Evolutionary conservation across 2,113 vertebrate species (phyloP), one percentile per base, ranked within the genome.

Genomic region (Nipponia nippon): DNA sequence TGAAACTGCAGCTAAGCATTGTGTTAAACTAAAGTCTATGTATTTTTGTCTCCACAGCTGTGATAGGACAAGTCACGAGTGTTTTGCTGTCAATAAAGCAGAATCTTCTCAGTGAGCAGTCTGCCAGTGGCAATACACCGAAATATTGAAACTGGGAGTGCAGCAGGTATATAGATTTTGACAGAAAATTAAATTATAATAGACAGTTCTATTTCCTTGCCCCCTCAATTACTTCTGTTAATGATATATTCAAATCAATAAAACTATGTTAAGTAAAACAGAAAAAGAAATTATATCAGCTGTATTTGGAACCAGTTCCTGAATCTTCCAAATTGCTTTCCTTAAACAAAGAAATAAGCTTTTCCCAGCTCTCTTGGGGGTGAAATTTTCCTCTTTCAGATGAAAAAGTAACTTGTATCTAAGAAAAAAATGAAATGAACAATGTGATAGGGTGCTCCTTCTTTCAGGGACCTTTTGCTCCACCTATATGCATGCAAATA

Each of bases 181-280:
- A 66, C 70, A 70, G 69, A 91, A 95, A 95, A 94, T 85, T 47
- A 71, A 93, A 96, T 93, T 85, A 42, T 32, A 70, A 56, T n/a
- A 82, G 93, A 59, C 22, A 62, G 32, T 67, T 89, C 66, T 72
- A 52, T 67, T 58, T 87, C 32, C 83, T 59, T 84, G 19, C 44
- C 73, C 38, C 19, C 25, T 76, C 66, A 87, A 69, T 94, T 95
- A 63, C 53, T 94, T 89, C 34, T 58, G 55, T 47, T 93, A 93
- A 85, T 92, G 53, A 78, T 63, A 91, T 66, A 81, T 91, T 95
- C 21, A 91, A 95, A 97, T 96, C 70, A 95, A 88, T 92, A 85
- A 90, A 90, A 69, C 34, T 44, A 71, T 42, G 27, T 86, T 94
- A 88, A 81, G 38, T 90, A 88, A 94, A 95, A 91, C 30, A 93